These are phyloP conservation scores for Dendronephthya gigantea DNA, from an alignment of 64 coral and sea anemone species.

Conservation along the genomic window DNA sequence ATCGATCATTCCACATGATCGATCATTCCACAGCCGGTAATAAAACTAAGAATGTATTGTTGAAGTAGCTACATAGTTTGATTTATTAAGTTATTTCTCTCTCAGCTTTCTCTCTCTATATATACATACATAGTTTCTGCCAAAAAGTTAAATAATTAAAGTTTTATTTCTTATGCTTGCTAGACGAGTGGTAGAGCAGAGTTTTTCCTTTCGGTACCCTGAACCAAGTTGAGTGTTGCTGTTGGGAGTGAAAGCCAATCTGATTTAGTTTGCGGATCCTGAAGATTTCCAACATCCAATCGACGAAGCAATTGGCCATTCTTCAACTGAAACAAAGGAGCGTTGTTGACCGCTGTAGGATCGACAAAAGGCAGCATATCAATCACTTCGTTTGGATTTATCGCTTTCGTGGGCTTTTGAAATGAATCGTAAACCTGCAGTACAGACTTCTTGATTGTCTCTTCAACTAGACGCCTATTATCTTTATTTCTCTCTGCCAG, in stretches of 20 bases:
- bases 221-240: not conserved
- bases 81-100: no score
- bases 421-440: not conserved
- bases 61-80: no score
- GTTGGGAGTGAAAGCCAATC: not conserved
- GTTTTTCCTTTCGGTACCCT: not conserved
- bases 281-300: not conserved
- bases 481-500: not conserved
- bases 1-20: no score
- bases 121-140: no score
- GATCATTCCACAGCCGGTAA: no score
- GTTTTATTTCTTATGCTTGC: no score
- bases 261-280: not conserved
- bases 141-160: no score
- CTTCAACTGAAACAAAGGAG: not conserved
- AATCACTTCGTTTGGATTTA: not conserved
- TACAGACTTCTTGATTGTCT: not conserved
- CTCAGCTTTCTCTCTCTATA: no score
- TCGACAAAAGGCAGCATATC: not conserved
- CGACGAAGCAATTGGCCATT: not conserved
- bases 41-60: no score
- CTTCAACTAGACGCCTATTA: not conserved
- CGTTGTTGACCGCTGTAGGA: not conserved
- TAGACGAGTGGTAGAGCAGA: not conserved
- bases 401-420: not conserved